These are phyloP conservation scores for Macaria liturata DNA, from an alignment of 2,888 invertebrate genomes.

Conservation along the genomic window DNA sequence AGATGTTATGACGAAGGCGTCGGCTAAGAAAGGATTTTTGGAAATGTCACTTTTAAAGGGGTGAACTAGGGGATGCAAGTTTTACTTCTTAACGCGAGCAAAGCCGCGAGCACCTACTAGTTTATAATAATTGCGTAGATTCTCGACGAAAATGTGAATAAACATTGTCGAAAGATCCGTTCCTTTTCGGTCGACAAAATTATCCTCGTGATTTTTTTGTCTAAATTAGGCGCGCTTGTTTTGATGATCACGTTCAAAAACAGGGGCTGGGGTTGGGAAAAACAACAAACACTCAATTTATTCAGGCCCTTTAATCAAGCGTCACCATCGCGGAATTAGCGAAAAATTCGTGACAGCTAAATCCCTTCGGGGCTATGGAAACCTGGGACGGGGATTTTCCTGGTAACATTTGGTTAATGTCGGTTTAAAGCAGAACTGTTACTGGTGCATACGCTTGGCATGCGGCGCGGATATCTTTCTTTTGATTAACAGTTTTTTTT, in stretches of 20 bases:
- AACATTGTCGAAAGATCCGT: neutral
- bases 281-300: slow-evolving; percentile 39
- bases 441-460: slow-evolving; percentile 3
- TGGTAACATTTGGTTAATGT: slow-evolving; percentile 48
- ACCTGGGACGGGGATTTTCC: slow-evolving; percentile 43
- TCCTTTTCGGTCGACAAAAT: neutral
- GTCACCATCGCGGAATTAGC: slow-evolving; percentile 39
- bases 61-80: too few relatives aligned
- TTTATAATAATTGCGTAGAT: too few relatives aligned
- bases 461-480: too few relatives aligned
- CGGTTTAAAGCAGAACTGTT: slow-evolving; percentile 23
- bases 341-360: slow-evolving; percentile 39
- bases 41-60: too few relatives aligned
- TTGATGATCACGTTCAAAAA: slow-evolving; percentile 31
- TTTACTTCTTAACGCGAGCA: too few relatives aligned
- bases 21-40: too few relatives aligned
- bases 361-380: slow-evolving; percentile 39
- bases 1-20: too few relatives aligned
- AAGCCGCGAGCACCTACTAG: too few relatives aligned
- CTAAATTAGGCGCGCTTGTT: slow-evolving; percentile 21
- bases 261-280: slow-evolving; percentile 30
- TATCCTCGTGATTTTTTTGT: neutral
- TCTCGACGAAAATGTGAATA: too few relatives aligned
- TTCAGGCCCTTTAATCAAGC: slow-evolving; percentile 39
- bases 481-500: too few relatives aligned